Conservation (phyloP, 35 echinoderm and acorn worm genomes). For the Eucidaris tribuloides region DNA sequence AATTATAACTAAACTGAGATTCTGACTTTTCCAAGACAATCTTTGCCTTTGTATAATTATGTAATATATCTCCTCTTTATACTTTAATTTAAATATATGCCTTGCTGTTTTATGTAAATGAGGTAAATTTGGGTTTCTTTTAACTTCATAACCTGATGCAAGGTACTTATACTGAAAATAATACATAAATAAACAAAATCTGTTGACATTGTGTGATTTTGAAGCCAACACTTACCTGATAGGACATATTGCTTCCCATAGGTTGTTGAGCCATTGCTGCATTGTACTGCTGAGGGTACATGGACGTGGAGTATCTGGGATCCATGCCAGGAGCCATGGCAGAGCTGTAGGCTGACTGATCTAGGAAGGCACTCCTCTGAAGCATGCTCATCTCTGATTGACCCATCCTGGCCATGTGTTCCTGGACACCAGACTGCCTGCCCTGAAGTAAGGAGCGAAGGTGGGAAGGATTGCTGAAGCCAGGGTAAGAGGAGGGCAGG, state of each 20-base stretch:
- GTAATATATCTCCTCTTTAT: no score
- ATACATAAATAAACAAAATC: no score
- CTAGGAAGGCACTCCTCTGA: background rate
- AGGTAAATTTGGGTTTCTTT: no score
- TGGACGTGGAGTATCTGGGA: background rate
- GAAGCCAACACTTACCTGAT: conserved; percentile 6
- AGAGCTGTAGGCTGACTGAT: background rate
- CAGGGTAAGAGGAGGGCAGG: conserved; percentile 2
- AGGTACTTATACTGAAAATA: no score
- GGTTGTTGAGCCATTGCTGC: background rate
- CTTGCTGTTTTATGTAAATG: no score
- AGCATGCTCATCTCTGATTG: conserved; percentile 8
- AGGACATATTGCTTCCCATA: background rate
- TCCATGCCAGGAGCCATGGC: background rate
- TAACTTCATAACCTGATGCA: no score
- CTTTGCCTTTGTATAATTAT: no score
- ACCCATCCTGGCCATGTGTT: background rate
- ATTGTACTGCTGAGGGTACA: conserved; percentile 30
- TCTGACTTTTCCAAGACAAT: no score
- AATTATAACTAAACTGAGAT: no score
- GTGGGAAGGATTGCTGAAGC: background rate
- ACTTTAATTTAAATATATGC: no score
- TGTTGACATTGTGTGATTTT: no score
- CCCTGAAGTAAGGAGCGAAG: background rate
- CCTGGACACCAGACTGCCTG: background rate